Conservation (phyloP, 2,888 invertebrate species). For the Lasioglossum figueresi region DNA sequence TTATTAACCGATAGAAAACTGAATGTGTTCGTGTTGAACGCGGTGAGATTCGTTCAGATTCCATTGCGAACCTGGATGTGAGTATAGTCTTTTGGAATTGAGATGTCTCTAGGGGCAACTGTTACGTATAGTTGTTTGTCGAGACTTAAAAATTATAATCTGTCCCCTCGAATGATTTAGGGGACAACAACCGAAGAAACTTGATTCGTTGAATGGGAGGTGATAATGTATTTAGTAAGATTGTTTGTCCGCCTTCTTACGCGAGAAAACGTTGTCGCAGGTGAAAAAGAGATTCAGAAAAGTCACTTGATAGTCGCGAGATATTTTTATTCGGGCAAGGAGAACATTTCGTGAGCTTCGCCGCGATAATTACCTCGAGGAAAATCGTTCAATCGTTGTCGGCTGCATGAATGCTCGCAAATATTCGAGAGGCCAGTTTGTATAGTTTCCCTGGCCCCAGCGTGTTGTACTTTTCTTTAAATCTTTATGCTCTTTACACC, state of each 20-base stretch:
- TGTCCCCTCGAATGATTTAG: not conserved
- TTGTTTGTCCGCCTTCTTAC: constrained; percentile 15
- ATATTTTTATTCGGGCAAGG: constrained; percentile 7
- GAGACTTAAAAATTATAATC: constrained; percentile 1
- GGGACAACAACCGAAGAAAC: not conserved
- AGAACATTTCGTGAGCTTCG: constrained; percentile 13
- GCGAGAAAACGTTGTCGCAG: constrained; percentile 1
- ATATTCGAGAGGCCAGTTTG: constrained; percentile 46
- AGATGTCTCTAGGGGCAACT: not conserved
- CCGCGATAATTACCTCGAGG: constrained; percentile 6
- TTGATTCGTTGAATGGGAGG: constrained; percentile 2
- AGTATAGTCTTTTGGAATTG: constrained; percentile 16
- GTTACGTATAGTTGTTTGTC: constrained; percentile 10
- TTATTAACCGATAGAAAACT: constrained; percentile 47
- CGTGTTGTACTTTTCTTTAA: constrained; percentile 31
- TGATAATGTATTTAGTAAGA: not conserved
- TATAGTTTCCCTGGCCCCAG: constrained; percentile 34
- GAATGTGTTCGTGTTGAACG: constrained; percentile 67
- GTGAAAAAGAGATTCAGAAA: not conserved
- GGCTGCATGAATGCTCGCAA: constrained; percentile 7
- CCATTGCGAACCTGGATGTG: not conserved
- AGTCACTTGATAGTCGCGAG: not conserved
- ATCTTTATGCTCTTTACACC: constrained; percentile 42
- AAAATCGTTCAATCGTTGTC: constrained; percentile 13
- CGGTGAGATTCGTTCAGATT: constrained; percentile 36